A percentile compares a stretch with the other conserved stretches of the same genome.
These are phyloP conservation scores for rabbit (Oryctolagus cuniculus) DNA, from an alignment of 2,113 vertebrate genomes.

Conservation along the genomic window DNA sequence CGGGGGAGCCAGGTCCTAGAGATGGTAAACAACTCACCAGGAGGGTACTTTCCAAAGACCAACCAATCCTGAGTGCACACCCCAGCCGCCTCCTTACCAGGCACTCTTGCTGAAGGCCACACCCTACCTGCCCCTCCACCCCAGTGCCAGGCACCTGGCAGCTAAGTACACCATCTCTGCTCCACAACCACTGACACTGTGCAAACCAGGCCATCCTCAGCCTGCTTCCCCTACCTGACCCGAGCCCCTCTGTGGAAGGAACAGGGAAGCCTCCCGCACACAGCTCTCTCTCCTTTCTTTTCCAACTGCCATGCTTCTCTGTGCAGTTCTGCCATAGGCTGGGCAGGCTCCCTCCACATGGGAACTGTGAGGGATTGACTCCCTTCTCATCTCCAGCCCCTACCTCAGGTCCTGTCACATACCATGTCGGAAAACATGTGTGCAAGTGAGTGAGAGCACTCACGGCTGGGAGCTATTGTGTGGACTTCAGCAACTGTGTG, in stretches of 20 bases:
- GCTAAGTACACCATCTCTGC: too few species aligned
- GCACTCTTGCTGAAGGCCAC: too few species aligned
- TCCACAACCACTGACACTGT: too few species aligned
- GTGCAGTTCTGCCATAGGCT: rapidly evolving
- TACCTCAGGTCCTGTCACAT: too few species aligned
- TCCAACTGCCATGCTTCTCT: rapidly evolving
- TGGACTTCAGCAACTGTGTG: too few species aligned
- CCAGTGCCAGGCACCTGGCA: too few species aligned
- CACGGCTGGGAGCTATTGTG: rapidly evolving
- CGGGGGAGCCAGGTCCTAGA: too few species aligned
- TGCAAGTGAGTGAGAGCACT: background rate
- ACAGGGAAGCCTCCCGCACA: background rate
- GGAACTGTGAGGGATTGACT: background rate
- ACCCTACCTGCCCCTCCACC: too few species aligned
- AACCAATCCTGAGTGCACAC: too few species aligned
- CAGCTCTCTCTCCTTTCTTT: background rate
- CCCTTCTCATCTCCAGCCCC: background rate
- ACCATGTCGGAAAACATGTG: background rate
- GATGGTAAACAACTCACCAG: too few species aligned
- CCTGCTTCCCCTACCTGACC: background rate
- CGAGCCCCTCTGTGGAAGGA: background rate
- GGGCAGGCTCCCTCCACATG: background rate
- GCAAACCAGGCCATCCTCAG: background rate
- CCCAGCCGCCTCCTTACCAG: too few species aligned
- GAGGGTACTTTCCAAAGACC: too few species aligned